Base-by-base conservation (phyloP, 2,797 vertebrate genomes). In the Mormyrus hasselquistii region DNA sequence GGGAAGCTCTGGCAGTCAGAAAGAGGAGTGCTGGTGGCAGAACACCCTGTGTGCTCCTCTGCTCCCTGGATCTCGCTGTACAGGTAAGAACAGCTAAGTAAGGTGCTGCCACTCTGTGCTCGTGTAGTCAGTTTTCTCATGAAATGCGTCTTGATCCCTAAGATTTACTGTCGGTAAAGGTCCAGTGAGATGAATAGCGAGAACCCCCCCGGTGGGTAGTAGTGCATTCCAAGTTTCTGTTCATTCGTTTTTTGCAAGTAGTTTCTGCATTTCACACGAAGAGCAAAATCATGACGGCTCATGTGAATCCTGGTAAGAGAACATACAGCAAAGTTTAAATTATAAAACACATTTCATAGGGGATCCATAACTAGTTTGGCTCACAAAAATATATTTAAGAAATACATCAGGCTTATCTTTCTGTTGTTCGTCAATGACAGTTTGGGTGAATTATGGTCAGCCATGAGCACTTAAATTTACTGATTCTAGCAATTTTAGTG, bases 21-120 rank as follows among this genome's bases (percentile, higher is more conserved):
- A 97, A 90, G 97, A 97, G 91, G 98, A 98, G 88, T 97, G 95
- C 95, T 99, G 98, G 97, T 99, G 99, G 99, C 98, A 98, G 94
- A 98, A 98, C 94, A 97, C 97, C 55, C 95, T 98, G 92, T 97
- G 97, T 95, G 97, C 99, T 89, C 97, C 98, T 88, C 95, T 97
- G 90, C 97, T 98, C 93, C 96, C 98, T 93, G 95, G 96, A 90
- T 96, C 98, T 53, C 97, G 97, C 92, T 99, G 97, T 95, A 97
- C 98, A 97, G 97, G 99, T 99, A 97, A 96, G 94, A 19, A 76
- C 14, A 34, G 50, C 14, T 10, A 14, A 25, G 47, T 5, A 8
- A 8, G 29, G 53, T 59, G 53, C 7, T 9, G 53, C 14, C 25
- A 0, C n/a, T 87, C n/a, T 87, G 6, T 59, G 8, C 16, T n/a